Evolutionary conservation across 2,888 invertebrate genomes (phyloP).

Genomic region (Bhutanitis thaidina): DNA sequence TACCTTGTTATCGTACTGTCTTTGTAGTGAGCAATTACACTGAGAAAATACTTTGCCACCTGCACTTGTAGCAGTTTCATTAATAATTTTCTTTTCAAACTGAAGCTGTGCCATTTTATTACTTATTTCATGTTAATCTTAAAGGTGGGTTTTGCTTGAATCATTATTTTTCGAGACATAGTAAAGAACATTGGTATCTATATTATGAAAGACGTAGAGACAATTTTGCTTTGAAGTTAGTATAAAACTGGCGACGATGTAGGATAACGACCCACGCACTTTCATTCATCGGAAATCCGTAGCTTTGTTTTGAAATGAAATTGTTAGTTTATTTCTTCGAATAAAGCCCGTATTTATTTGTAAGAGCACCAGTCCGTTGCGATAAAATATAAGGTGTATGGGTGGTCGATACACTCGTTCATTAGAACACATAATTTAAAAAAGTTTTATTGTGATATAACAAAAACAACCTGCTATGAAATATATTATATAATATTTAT

Average conservation of each 20-base stretch:
- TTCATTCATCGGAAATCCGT: slow-evolving; percentile 68
- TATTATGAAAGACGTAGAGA: slow-evolving; percentile 22
- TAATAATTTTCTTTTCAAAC: slow-evolving; percentile 48
- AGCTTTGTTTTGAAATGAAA: slow-evolving; percentile 74
- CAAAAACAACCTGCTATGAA: too few relatives aligned
- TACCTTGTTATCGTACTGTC: slow-evolving; percentile 55
- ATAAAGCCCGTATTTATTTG: slow-evolving; percentile 51
- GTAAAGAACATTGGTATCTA: slow-evolving; percentile 29
- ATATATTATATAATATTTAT: too few relatives aligned
- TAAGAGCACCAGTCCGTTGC: slow-evolving; percentile 39
- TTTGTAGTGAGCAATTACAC: slow-evolving; percentile 66
- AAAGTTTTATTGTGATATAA: background rate
- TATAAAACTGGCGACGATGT: slow-evolving; percentile 38
- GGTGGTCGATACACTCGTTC: slow-evolving; percentile 50
- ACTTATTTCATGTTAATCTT: slow-evolving; percentile 22
- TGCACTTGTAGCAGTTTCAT: slow-evolving; percentile 61
- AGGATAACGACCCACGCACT: slow-evolving; percentile 68
- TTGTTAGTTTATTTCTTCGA: slow-evolving; percentile 67
- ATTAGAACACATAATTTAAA: background rate
- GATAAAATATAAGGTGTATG: slow-evolving; percentile 37
- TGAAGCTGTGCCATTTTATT: slow-evolving; percentile 26
- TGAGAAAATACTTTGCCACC: slow-evolving; percentile 64
- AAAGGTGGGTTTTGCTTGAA: slow-evolving; percentile 30
- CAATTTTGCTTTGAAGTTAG: slow-evolving; percentile 29
- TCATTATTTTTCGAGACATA: background rate